Conservation (phyloP, 2,113 vertebrate species). For the Maccullochella peelii region DNA sequence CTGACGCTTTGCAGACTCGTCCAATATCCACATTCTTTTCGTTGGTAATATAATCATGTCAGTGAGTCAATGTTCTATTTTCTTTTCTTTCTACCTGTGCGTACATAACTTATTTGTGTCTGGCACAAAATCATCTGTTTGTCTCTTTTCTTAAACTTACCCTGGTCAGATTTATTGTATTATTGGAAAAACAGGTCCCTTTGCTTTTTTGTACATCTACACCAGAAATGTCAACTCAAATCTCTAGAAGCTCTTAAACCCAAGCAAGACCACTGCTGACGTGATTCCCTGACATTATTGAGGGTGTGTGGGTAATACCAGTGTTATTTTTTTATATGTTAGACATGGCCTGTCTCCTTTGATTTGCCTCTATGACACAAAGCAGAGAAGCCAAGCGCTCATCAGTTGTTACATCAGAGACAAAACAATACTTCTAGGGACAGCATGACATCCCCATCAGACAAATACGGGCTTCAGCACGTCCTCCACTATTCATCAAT, state of each 20-base stretch:
- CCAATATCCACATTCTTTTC: no score
- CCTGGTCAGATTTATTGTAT: neutral
- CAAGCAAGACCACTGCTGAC: neutral
- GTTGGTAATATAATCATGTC: no score
- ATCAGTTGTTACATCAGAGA: conserved; percentile 22
- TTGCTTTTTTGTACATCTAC: neutral
- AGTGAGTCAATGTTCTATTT: no score
- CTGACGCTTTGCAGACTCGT: no score
- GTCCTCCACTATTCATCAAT: conserved; percentile 36
- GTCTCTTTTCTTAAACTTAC: neutral
- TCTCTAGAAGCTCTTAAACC: neutral
- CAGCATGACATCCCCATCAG: conserved; percentile 47
- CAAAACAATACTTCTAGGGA: conserved; percentile 38
- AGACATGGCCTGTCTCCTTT: conserved; percentile 36
- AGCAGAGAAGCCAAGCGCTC: conserved; percentile 16
- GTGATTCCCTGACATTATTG: conserved; percentile 1
- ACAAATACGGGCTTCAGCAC: conserved; percentile 34
- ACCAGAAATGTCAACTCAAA: neutral
- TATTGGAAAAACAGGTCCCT: neutral
- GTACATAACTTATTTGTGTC: no score
- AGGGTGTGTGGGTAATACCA: conserved; percentile 19
- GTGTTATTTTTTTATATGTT: conserved; percentile 4
- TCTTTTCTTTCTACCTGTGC: no score
- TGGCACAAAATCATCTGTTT: no score
- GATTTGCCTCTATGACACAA: conserved; percentile 24